Base-by-base conservation (phyloP, 2,888 invertebrate genomes). In the Lasioglossum marginatum region DNA sequence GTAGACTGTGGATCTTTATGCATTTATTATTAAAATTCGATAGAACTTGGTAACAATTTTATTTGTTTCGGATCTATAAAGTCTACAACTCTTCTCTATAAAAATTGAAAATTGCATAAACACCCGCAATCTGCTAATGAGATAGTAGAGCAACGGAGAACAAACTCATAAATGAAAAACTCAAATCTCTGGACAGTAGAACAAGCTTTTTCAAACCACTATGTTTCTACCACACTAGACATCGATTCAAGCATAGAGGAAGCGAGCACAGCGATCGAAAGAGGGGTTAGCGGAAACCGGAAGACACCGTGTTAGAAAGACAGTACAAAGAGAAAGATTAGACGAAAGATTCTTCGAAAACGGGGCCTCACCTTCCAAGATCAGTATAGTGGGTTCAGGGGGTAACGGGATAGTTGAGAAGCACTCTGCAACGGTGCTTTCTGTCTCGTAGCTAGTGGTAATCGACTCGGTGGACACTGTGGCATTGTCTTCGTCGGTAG, bases 281-380 rank as follows among this genome's bases (percentile, higher is more conserved):
- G 72, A 2, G 60, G 52, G 31, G n/a, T 68, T 68, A 63, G 63
- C 23, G 23, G 45, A 45, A 72, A 45, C 16, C 45, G 19, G 27
- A 27, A 72, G 23, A 31, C 72, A 45, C 45, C 72, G 31, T 27
- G 71, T 27, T 37, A 48, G 68, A 34, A 40, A 40, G 45, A 43
- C 37, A 27, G 52, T 63, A 16, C 19, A 10, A 19, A 80, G 16
- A 79, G 12, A 0, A n/a, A 43, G 31, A 77, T 2, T 79, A 40
- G 75, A 19, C 71, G 43, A 68, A 34, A 77, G 73, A 84, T 63
- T 37, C 37, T 48, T 31, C 57, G 43, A 82, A 90, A 91, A 89
- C 88, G 90, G 72, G 90, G 90, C 95, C 95, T 96, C 97, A 98
- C 98, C 98, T 98, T 98, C 98, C 94, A 98, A 96, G 95, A 98